These are phyloP conservation scores for Cydia pomonella DNA, from an alignment of 1,140 invertebrate genomes.

Conservation along the genomic window DNA sequence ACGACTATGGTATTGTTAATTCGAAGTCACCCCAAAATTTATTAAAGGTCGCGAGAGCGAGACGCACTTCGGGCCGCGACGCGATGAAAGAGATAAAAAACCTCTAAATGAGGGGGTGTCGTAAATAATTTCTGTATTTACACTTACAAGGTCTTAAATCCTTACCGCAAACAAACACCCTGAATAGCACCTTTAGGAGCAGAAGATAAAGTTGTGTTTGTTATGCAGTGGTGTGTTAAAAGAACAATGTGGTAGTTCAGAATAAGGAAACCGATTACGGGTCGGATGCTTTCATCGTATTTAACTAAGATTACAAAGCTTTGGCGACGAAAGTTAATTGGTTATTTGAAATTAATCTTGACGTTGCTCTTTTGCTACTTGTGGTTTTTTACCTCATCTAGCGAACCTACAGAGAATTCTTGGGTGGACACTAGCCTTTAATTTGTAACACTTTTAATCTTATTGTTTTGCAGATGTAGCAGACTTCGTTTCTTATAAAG, in stretches of 20 bases:
- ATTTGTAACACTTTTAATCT: too few relatives aligned
- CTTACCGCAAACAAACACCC: neutral
- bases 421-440: too few relatives aligned
- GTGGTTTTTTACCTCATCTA: too few relatives aligned
- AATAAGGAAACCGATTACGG: constrained; percentile 56
- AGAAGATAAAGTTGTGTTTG: constrained; percentile 35
- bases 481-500: too few relatives aligned
- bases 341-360: constrained; percentile 15
- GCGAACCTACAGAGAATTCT: too few relatives aligned
- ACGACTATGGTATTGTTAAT: constrained; percentile 58
- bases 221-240: constrained; percentile 13
- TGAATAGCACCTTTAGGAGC: neutral
- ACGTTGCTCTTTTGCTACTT: neutral
- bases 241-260: constrained; percentile 47
- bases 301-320: constrained; percentile 52
- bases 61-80: constrained; percentile 37
- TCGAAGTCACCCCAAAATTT: constrained; percentile 56
- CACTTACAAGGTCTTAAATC: constrained; percentile 49
- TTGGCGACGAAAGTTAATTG: constrained; percentile 36
- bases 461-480: too few relatives aligned
- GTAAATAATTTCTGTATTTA: constrained; percentile 58
- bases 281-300: constrained; percentile 52
- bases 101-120: constrained; percentile 57
- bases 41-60: constrained; percentile 44
- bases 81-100: constrained; percentile 43